Evolutionary conservation across 1,140 invertebrate genomes (phyloP), one percentile per base, ranked within the genome.

Genomic region (Drosophila punjabiensis): DNA sequence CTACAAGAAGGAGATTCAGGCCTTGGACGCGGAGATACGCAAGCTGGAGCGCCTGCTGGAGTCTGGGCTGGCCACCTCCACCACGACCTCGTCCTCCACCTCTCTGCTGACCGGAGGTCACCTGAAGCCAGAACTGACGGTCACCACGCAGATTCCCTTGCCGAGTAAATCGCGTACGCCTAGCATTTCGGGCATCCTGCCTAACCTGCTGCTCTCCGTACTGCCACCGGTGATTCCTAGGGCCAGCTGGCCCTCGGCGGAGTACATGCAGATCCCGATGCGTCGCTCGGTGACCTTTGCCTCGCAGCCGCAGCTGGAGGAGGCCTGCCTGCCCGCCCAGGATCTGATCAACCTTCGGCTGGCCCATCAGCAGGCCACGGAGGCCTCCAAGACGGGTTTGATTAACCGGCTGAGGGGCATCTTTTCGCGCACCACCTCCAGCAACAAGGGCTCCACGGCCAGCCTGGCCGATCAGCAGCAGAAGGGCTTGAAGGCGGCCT

Each of bases 1-100:
- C 5, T 98, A 98, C 92, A 96, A 96, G 80, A 95, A 96, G 81
- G 97, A 98, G 93, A 95, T 98, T 53, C 95, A 96, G 32, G 96
- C 96, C 65, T 93, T 98, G 52, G 97, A 98, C 87, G 95, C 95
- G 56, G 97, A 98, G 93, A 96, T 98, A 41, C 94, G 94, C 20
- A 95, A 96, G 67, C 93, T 98, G 69, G 96, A 98, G 85, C 95
- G 95, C 65, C 93, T 97, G 76, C 89, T 97, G 24, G 93, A 95
- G 20, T 93, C 94, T 48, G 94, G 94, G 4, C 91, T 93, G 52
- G 83, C 93, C 18, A 93, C 94, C 30, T 95, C 95, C 9, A 94
- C 93, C 41, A 92, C 94, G 14, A 95, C 95, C 7, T 95, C 95
- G 4, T 94, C 93, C 58, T 92, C 94, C 45, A 95, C 95, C 18